phyloP scores from a whole-genome alignment of 2,113 vertebrate species.

The Tetrax tetrax region DNA sequence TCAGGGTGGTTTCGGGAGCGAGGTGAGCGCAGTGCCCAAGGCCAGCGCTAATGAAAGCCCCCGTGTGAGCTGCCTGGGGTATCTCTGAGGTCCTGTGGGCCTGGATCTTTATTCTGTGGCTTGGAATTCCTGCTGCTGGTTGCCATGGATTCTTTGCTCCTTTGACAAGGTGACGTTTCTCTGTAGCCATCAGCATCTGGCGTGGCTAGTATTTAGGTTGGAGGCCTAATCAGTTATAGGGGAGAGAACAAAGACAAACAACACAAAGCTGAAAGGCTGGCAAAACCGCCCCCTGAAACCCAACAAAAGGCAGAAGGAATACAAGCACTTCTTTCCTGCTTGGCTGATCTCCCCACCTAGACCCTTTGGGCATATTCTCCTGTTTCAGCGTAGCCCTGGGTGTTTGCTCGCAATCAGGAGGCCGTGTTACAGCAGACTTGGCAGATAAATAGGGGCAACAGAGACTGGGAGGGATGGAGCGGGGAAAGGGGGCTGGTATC shows the following conservation, averaged over 20 bases:
- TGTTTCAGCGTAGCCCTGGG: neutral
- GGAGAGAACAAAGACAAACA: neutral
- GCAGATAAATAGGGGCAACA: neutral
- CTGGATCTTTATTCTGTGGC: neutral
- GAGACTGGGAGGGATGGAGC: neutral
- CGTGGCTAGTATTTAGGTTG: neutral
- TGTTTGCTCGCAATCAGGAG: neutral
- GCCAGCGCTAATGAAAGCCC: neutral
- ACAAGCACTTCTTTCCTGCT: neutral
- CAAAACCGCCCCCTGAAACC: slow-evolving; percentile 15
- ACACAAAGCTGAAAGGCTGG: neutral
- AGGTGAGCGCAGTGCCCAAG: neutral
- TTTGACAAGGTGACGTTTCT: neutral
- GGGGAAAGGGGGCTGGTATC: neutral
- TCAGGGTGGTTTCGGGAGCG: neutral
- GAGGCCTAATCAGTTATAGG: neutral
- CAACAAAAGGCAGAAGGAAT: neutral
- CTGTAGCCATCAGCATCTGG: neutral
- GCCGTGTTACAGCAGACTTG: neutral
- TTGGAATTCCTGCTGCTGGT: neutral
- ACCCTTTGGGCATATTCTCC: neutral
- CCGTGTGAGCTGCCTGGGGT: rapidly evolving
- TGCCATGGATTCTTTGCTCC: neutral
- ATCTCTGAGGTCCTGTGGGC: neutral
- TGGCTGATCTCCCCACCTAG: neutral